phyloP scores from a whole-genome alignment of 2,888 invertebrate genomes.

The Orthosia gracilis region DNA sequence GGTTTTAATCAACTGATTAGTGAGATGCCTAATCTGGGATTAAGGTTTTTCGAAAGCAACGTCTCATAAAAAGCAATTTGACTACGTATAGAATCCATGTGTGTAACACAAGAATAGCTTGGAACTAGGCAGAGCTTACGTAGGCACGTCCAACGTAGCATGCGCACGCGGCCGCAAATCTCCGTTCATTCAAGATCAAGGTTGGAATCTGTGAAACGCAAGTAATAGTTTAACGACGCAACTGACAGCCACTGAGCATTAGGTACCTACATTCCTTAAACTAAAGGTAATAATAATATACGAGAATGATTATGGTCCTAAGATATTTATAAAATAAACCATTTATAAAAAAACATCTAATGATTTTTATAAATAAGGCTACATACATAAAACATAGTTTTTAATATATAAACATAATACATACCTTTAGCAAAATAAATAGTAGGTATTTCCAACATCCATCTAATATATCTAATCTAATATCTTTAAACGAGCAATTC shows the following conservation, averaged over 20 bases:
- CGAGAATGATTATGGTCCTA: background rate
- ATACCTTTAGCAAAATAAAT: too few relatives aligned
- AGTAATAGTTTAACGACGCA: slow-evolving; percentile 55
- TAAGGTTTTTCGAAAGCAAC: slow-evolving; percentile 15
- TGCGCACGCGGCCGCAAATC: slow-evolving; percentile 42
- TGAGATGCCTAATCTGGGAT: slow-evolving; percentile 13
- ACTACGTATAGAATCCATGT: slow-evolving; percentile 35
- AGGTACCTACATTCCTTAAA: slow-evolving; percentile 12
- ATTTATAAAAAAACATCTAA: too few relatives aligned
- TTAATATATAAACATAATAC: too few relatives aligned
- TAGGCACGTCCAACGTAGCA: slow-evolving; percentile 57
- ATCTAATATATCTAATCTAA: too few relatives aligned
- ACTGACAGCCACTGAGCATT: slow-evolving; percentile 33
- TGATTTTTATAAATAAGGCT: too few relatives aligned
- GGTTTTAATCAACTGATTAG: slow-evolving; percentile 7
- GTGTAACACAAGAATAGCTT: slow-evolving; percentile 65
- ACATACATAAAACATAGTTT: too few relatives aligned
- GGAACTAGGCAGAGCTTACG: slow-evolving; percentile 61
- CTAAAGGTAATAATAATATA: background rate
- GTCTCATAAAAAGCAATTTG: slow-evolving; percentile 38
- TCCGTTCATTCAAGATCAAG: slow-evolving; percentile 71
- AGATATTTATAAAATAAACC: too few relatives aligned
- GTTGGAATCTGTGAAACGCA: slow-evolving; percentile 61
- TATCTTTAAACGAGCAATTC: too few relatives aligned
- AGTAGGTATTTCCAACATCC: too few relatives aligned